Evolutionary conservation across 2,113 vertebrate species (phyloP), one percentile per base, ranked within the genome.

Genomic region (Triplophysa rosa): DNA sequence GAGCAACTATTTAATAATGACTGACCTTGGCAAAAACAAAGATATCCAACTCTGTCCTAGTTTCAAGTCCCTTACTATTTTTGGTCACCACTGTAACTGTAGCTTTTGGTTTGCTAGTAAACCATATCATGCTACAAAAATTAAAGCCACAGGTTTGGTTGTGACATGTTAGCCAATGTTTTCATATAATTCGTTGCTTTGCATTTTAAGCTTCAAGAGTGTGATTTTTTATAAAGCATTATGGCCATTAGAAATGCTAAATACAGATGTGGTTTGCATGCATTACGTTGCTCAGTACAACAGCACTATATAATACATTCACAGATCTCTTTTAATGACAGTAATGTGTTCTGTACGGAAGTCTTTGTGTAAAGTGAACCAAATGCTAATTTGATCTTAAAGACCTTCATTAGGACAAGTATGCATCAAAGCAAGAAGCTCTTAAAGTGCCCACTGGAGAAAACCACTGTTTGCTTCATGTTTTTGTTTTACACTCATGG

Each of bases 31-130:
- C 23, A n/a, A 54, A 11, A 68, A 76, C n/a, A 2, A 4, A 76
- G 52, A 79, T 65, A 63, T 56, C 24, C 24, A 14, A 61, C 61
- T 37, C 26, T 74, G 49, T 42, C 72, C 63, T 77, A 83, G 40
- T 77, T 81, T 56, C 21, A 23, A 67, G 17, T 33, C 8, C 2
- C 12, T 19, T 62, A 26, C 14, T 17, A 10, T 37, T 68, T 70
- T 63, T 58, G 26, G 13, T 42, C 8, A 40, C 21, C 29, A 23
- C 12, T 56, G 17, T 14, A 16, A 73, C 21, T 17, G 29, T 23
- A 17, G 29, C 12, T 17, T 9, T 61, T 42, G 6, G 21, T 59
- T 71, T 16, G 33, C n/a, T 76, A 33, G 47, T 58, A 29, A 82
- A 71, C 68, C 47, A 71, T 56, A 58, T 58, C 52, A 52, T 58